These are phyloP conservation scores for Autographa pulchrina DNA, from an alignment of 2,888 invertebrate species.

Conservation along the genomic window DNA sequence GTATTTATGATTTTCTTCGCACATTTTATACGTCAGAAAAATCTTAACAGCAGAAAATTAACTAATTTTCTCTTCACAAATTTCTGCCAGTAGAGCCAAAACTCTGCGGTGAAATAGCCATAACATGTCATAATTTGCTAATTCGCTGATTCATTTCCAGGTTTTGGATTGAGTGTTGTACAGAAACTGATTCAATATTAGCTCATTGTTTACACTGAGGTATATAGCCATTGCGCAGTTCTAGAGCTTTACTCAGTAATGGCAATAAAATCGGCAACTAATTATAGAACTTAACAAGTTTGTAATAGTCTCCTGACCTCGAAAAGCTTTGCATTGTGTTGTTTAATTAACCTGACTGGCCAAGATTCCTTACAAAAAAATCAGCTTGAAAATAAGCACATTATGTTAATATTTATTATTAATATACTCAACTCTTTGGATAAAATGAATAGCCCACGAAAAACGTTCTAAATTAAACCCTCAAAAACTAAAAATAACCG, in stretches of 20 bases:
- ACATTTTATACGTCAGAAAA: no score
- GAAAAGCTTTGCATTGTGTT: not conserved
- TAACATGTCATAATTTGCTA: no score
- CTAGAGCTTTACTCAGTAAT: not conserved
- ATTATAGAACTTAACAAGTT: constrained; percentile 4
- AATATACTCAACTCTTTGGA: no score
- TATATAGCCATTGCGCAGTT: not conserved
- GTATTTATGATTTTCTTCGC: no score
- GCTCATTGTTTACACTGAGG: constrained; percentile 4
- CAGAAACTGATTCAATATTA: not conserved
- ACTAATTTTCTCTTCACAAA: no score
- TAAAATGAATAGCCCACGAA: no score
- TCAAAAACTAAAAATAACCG: not conserved
- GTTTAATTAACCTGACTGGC: not conserved
- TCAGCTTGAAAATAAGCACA: not conserved
- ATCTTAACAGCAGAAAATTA: no score
- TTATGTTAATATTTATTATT: not conserved
- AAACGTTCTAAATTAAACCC: no score
- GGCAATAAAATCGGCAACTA: not conserved
- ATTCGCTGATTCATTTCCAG: not conserved
- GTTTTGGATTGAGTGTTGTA: not conserved
- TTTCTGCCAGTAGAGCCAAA: no score
- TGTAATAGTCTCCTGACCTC: not conserved
- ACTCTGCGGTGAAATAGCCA: no score
- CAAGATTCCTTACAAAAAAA: not conserved